These are phyloP conservation scores for Addax nasomaculatus DNA, from an alignment of 2,113 vertebrate species.

Conservation along the genomic window DNA sequence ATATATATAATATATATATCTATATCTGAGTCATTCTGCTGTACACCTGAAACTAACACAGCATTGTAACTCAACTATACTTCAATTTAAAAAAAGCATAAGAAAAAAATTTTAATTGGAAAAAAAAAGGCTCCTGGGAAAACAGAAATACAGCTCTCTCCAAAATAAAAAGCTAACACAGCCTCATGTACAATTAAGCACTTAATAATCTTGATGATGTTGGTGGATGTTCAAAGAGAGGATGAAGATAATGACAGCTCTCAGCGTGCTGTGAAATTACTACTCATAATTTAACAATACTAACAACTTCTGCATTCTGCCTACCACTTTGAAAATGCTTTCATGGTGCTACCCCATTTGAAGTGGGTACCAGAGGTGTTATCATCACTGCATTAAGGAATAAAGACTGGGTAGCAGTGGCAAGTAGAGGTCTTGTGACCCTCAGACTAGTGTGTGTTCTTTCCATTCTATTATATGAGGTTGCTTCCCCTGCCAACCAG, in stretches of 20 bases:
- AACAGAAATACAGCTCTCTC: not conserved
- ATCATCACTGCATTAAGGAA: not conserved
- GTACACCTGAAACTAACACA: not conserved
- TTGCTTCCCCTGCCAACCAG: not conserved
- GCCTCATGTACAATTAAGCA: not conserved
- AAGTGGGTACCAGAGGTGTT: not conserved
- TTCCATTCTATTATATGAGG: not conserved
- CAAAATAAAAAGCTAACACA: not conserved
- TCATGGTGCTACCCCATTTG: not conserved
- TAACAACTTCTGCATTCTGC: not conserved
- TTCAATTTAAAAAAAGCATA: not conserved
- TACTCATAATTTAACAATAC: not conserved
- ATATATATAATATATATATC: not conserved
- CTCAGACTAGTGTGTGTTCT: not conserved
- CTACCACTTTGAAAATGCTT: not conserved
- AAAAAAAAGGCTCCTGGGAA: not conserved
- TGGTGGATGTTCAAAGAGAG: not conserved
- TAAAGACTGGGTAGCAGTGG: not conserved
- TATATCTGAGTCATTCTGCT: not conserved
- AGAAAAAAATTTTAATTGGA: not conserved
- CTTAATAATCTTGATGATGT: slow-evolving; percentile 8
- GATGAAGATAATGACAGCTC: not conserved
- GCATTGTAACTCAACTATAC: not conserved
- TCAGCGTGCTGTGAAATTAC: not conserved
- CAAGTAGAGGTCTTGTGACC: not conserved